Percentiles rank a stretch among this genome's conserved stretches.
Conservation (phyloP, 1,140 invertebrate species). For the Brachionus manjavacas region DNA sequence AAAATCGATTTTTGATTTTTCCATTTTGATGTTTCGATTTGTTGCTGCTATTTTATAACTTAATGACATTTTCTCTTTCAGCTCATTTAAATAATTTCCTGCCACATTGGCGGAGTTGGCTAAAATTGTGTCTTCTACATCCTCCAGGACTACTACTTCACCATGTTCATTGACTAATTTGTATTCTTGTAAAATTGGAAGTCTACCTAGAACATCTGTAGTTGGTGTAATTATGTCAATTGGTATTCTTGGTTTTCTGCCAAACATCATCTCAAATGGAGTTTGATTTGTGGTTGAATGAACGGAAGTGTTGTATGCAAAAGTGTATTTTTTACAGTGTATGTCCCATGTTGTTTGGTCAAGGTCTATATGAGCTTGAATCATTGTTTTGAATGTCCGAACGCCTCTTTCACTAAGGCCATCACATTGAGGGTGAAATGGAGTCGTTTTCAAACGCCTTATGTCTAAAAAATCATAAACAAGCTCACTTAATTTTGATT, state of each 20-base stretch:
- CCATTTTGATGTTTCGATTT: background rate
- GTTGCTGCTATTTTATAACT: background rate
- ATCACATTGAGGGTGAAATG: constrained; percentile 18
- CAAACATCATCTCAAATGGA: background rate
- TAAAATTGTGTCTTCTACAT: background rate
- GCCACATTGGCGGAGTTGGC: background rate
- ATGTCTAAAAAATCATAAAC: constrained; percentile 19
- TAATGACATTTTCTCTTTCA: background rate
- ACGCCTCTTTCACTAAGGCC: background rate
- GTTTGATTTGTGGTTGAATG: too few species aligned
- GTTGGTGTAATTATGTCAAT: background rate
- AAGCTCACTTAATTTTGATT: too few species aligned
- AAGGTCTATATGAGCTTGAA: background rate
- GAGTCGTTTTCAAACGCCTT: background rate
- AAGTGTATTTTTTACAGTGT: too few species aligned
- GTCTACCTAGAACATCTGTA: background rate
- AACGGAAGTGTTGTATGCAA: too few species aligned
- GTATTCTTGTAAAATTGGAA: background rate
- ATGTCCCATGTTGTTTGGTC: background rate
- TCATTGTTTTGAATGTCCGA: background rate
- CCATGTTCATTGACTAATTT: background rate
- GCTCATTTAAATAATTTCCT: background rate
- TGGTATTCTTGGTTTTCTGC: background rate
- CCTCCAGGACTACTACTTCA: background rate
- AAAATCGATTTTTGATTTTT: background rate